A percentile compares a stretch with the other conserved stretches of the same genome.
Evolutionary conservation across 2,888 invertebrate genomes (phyloP).

Genomic region (Amphipyra berbera): DNA sequence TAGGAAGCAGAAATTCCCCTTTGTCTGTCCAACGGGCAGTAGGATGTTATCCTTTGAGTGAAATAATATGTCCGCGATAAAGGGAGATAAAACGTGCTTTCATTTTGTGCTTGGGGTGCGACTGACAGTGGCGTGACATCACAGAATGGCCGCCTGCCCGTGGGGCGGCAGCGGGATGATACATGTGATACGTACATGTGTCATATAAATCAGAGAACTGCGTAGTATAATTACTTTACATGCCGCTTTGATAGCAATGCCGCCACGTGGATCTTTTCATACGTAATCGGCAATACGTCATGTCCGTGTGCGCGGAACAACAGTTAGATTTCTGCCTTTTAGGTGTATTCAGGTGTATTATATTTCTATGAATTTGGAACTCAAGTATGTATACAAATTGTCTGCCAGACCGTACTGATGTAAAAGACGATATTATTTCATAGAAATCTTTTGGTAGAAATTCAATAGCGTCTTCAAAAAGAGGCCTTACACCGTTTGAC

Average conservation of each 20-base stretch:
- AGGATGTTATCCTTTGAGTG: conserved; percentile 68
- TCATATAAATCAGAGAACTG: conserved; percentile 67
- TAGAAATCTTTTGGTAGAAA: background rate
- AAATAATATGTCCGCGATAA: conserved; percentile 74
- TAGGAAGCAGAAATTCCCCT: conserved; percentile 56
- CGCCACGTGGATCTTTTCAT: conserved; percentile 37
- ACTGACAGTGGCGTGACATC: conserved; percentile 76
- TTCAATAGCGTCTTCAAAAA: background rate
- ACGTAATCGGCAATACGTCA: conserved; percentile 25
- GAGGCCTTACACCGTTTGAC: too few relatives aligned
- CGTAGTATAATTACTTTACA: conserved; percentile 46
- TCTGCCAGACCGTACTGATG: too few relatives aligned
- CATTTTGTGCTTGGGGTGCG: conserved; percentile 72
- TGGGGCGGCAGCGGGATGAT: conserved; percentile 43
- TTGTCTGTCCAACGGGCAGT: conserved; percentile 53
- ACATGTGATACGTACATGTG: conserved; percentile 60
- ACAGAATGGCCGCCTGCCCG: conserved; percentile 57
- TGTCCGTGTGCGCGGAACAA: conserved; percentile 1
- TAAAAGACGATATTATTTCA: too few relatives aligned
- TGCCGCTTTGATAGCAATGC: conserved; percentile 31
- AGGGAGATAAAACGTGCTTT: conserved; percentile 77
- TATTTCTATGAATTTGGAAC: background rate
- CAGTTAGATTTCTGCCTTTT: background rate
- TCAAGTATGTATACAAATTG: background rate
- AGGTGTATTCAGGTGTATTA: background rate